Evolutionary conservation across 2,797 vertebrate genomes (phyloP).

Genomic region (Protonibea diacanthus): DNA sequence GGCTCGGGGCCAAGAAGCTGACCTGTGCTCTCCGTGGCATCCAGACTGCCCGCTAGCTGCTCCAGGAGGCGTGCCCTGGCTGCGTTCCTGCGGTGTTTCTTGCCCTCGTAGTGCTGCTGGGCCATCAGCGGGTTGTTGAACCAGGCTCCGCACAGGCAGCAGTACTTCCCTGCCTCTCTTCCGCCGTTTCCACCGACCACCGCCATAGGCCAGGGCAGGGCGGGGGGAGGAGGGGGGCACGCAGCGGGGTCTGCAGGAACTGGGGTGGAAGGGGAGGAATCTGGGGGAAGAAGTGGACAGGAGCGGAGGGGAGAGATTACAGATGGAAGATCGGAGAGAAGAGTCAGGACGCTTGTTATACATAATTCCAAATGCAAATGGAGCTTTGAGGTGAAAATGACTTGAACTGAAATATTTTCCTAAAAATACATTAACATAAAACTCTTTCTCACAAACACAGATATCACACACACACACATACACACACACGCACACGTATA

Average conservation of each 20-base stretch:
- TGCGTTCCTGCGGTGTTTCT: slow-evolving; percentile 90
- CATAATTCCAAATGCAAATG: slow-evolving; percentile 43
- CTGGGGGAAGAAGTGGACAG: slow-evolving; percentile 57
- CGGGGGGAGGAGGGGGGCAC: slow-evolving; percentile 68
- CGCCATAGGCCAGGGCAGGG: slow-evolving; percentile 74
- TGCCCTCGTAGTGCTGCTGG: slow-evolving; percentile 90
- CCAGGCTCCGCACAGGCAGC: slow-evolving; percentile 89
- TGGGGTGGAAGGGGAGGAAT: slow-evolving; percentile 83
- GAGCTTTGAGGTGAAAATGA: slow-evolving; percentile 29
- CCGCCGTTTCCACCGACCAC: slow-evolving; percentile 78
- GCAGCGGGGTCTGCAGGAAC: slow-evolving; percentile 72
- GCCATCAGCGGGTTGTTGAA: slow-evolving; percentile 92
- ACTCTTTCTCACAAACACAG: slow-evolving; percentile 22
- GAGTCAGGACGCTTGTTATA: slow-evolving; percentile 20
- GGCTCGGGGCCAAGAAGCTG: slow-evolving; percentile 61
- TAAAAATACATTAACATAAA: slow-evolving; percentile 42
- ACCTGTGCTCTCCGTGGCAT: slow-evolving; percentile 89
- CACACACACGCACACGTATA: neutral
- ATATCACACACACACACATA: slow-evolving; percentile 12
- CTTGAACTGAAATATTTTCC: slow-evolving; percentile 37
- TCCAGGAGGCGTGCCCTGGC: slow-evolving; percentile 87
- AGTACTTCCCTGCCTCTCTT: slow-evolving; percentile 87
- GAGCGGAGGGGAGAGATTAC: slow-evolving; percentile 3
- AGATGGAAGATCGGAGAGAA: neutral
- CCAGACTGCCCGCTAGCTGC: slow-evolving; percentile 87